These are phyloP conservation scores for Hyles euphorbiae DNA, from an alignment of 1,140 invertebrate genomes.

Conservation along the genomic window DNA sequence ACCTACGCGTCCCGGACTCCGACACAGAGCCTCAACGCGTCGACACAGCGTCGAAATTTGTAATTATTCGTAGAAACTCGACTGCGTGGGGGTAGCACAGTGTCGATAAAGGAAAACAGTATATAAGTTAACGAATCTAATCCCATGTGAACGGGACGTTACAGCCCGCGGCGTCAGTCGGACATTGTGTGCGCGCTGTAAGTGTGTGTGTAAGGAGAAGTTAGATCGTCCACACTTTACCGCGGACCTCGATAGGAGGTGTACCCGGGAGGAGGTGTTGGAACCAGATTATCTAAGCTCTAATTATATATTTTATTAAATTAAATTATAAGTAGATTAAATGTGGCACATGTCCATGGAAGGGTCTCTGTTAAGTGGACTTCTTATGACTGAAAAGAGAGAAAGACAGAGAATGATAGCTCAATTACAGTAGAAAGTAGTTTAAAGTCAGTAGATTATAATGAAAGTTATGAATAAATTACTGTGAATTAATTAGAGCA, in stretches of 20 bases:
- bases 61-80: neutral
- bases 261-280: constrained; percentile 37
- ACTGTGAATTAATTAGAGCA: too few species aligned
- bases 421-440: too few species aligned
- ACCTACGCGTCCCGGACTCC: neutral
- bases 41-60: constrained; percentile 8
- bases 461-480: too few species aligned
- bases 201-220: constrained; percentile 60
- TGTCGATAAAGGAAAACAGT: constrained; percentile 20
- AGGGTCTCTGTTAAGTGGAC: too few species aligned
- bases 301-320: too few species aligned
- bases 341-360: too few species aligned
- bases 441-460: too few species aligned
- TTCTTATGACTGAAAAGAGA: too few species aligned
- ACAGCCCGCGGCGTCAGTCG: constrained; percentile 29
- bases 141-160: constrained; percentile 52
- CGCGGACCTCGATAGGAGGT: constrained; percentile 67
- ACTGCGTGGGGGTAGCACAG: constrained; percentile 8
- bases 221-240: constrained; percentile 75
- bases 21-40: neutral
- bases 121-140: constrained; percentile 55
- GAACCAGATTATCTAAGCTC: neutral
- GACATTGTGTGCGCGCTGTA: constrained; percentile 13
- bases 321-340: too few species aligned
- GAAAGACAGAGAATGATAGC: too few species aligned